Conservation (phyloP, 2,797 vertebrate genomes). For the Gymnopithys bicolor region DNA sequence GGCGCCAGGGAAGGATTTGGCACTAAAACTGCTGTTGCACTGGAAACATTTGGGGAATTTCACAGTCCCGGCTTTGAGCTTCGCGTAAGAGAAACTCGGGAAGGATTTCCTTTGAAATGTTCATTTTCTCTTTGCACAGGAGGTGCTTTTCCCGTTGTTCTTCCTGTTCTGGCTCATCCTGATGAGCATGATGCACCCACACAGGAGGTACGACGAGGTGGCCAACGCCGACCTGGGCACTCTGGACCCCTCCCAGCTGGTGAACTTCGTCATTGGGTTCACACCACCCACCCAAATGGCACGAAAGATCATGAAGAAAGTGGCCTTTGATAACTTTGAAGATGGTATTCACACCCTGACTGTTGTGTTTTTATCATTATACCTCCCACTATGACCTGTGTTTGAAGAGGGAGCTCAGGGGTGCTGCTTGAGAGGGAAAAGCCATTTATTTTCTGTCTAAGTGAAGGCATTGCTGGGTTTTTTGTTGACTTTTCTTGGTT, state of each 20-base stretch:
- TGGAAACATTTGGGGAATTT: neutral
- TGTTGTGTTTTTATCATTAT: fast-evolving
- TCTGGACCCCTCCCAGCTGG: slow-evolving; percentile 65
- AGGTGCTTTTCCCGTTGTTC: slow-evolving; percentile 78
- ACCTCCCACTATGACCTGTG: fast-evolving
- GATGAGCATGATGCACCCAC: slow-evolving; percentile 82
- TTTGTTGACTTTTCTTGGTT: neutral
- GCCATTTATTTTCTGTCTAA: neutral
- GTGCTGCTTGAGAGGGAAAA: neutral
- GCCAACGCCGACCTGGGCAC: slow-evolving; percentile 64
- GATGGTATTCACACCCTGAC: slow-evolving; percentile 65
- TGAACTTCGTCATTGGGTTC: slow-evolving; percentile 83
- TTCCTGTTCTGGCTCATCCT: slow-evolving; percentile 81
- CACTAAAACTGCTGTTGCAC: neutral
- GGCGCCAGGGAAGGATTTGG: neutral
- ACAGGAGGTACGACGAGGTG: slow-evolving; percentile 71
- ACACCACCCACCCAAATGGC: slow-evolving; percentile 85
- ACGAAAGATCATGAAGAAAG: slow-evolving; percentile 88
- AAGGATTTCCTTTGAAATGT: neutral
- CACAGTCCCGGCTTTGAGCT: neutral
- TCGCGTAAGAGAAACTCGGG: fast-evolving
- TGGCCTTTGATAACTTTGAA: slow-evolving; percentile 77
- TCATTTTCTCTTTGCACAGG: slow-evolving; percentile 15
- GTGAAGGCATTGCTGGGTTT: neutral
- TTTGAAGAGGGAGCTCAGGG: neutral